These are phyloP conservation scores for Alethe diademata DNA, from an alignment of 2,113 vertebrate genomes.

Conservation along the genomic window DNA sequence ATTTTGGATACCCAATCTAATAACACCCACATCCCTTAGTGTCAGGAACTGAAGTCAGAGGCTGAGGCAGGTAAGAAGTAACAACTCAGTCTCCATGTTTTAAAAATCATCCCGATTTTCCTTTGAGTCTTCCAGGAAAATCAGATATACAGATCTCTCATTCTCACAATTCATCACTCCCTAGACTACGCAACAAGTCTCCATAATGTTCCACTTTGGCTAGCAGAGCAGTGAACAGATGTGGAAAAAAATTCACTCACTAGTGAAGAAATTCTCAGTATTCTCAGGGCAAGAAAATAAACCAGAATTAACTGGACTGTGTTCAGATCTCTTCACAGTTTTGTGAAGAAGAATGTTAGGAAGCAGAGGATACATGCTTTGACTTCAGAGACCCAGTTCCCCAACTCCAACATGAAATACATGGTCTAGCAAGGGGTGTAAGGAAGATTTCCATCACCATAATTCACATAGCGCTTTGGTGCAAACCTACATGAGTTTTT, in stretches of 20 bases:
- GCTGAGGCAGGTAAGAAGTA: not conserved
- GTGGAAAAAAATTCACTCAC: not conserved
- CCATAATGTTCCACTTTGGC: not conserved
- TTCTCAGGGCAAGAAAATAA: conserved; percentile 7
- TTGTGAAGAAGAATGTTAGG: not conserved
- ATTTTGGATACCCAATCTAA: not conserved
- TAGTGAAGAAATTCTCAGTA: not conserved
- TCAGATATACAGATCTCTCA: not conserved
- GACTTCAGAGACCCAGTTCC: not conserved
- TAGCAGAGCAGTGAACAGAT: not conserved
- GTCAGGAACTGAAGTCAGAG: not conserved
- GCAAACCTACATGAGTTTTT: not conserved
- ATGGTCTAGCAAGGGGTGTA: not conserved
- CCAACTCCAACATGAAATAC: not conserved
- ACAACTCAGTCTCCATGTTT: not conserved
- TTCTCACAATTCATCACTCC: not conserved
- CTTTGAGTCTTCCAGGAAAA: conserved; percentile 12
- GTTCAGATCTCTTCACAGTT: not conserved
- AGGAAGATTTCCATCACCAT: not conserved
- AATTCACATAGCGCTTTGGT: not conserved
- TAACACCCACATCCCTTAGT: not conserved
- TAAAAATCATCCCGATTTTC: not conserved
- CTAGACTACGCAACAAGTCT: not conserved
- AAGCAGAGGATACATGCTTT: not conserved
- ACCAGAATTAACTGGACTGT: not conserved